A percentile compares a stretch with the other conserved stretches of the same genome.
phyloP scores from a whole-genome alignment of 2,888 invertebrate genomes.

The Chrysina gloriosa region DNA sequence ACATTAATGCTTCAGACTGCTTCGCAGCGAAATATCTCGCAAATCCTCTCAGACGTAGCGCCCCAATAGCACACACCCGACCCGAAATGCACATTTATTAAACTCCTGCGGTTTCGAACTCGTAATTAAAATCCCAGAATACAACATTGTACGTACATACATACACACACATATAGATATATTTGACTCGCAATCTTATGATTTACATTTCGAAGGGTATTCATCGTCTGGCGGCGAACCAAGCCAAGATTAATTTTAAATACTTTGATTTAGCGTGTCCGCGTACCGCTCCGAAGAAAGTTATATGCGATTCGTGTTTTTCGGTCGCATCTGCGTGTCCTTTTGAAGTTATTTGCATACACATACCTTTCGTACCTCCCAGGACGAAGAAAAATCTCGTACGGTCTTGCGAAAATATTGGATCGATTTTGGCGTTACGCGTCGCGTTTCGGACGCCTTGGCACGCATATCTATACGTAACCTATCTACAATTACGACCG shows the following conservation, averaged over 20 bases:
- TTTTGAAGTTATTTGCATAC: neutral
- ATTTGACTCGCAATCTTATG: constrained; percentile 33
- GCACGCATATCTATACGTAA: neutral
- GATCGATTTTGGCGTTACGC: neutral
- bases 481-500: constrained; percentile 6
- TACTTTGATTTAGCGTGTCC: constrained; percentile 42
- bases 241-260: constrained; percentile 41
- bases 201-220: constrained; percentile 36
- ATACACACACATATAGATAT: constrained; percentile 16
- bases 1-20: too few relatives aligned
- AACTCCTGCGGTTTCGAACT: too few relatives aligned
- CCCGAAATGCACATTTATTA: too few relatives aligned
- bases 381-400: neutral
- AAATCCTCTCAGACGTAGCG: too few relatives aligned
- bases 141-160: too few relatives aligned
- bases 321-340: neutral
- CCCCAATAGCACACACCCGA: too few relatives aligned
- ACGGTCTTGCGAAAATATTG: constrained; percentile 5
- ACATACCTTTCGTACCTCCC: neutral
- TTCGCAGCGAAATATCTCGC: too few relatives aligned
- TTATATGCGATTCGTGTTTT: constrained; percentile 19
- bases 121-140: constrained; percentile 37
- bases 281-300: constrained; percentile 22
- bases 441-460: neutral
- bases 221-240: constrained; percentile 37